Conservation (phyloP, 2,888 invertebrate genomes). For the Helicoverpa assulta region DNA sequence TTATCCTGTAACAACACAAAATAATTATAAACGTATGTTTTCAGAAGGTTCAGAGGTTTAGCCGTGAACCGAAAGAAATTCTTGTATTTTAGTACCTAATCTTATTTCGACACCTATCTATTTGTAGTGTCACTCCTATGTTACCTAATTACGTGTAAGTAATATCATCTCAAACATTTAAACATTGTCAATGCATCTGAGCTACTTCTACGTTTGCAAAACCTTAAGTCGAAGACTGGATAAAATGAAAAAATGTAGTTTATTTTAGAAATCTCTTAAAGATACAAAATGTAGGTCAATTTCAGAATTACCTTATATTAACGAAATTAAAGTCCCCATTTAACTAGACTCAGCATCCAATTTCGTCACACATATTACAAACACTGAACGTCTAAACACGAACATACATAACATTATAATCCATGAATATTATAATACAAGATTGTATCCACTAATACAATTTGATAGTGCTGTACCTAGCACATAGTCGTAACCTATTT, state of each 20-base stretch:
- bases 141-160: no score
- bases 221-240: no score
- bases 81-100: background rate
- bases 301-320: no score
- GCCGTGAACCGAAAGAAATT: background rate
- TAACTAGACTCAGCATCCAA: no score
- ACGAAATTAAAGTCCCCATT: no score
- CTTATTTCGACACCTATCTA: background rate
- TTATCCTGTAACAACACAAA: background rate
- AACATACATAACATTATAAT: constrained; percentile 14
- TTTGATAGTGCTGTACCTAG: constrained; percentile 28
- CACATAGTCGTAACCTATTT: constrained; percentile 42
- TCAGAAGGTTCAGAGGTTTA: no score
- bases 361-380: background rate
- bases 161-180: background rate
- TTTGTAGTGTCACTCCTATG: no score
- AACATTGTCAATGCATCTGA: no score
- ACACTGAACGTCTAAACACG: constrained; percentile 15
- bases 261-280: background rate
- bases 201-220: no score
- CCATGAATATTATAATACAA: constrained; percentile 24
- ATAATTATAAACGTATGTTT: no score
- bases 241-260: no score
- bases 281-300: no score
- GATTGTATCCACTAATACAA: constrained; percentile 37